A percentile compares a stretch with the other conserved stretches of the same genome.
Conservation (phyloP, 2,797 vertebrate genomes). For the Darevskia nairensis region DNA sequence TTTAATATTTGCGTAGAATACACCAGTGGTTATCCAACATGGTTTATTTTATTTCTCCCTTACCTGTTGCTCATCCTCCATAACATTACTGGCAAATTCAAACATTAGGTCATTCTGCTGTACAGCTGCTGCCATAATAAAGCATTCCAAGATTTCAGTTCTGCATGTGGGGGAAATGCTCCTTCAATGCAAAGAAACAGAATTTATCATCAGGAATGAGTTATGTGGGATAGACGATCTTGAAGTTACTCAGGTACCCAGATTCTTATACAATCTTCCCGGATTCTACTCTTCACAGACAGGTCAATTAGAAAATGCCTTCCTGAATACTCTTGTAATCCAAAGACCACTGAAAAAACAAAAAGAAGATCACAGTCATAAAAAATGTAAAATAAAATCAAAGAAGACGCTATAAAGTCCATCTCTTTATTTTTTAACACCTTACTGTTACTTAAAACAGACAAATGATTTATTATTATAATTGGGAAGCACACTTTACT, state of each 20-base stretch:
- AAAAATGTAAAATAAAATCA: not conserved
- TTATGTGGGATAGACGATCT: constrained; percentile 36
- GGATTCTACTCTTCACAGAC: constrained; percentile 51
- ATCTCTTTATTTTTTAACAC: constrained; percentile 28
- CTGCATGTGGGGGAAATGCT: constrained; percentile 73
- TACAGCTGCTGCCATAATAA: constrained; percentile 87
- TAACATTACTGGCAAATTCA: constrained; percentile 93
- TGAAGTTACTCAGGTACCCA: constrained; percentile 30
- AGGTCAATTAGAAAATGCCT: constrained; percentile 53
- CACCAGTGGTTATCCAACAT: constrained; percentile 14
- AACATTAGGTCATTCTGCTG: constrained; percentile 94
- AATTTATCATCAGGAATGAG: not conserved
- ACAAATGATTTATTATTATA: not conserved
- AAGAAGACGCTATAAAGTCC: not conserved
- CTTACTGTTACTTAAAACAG: not conserved
- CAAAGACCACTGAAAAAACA: constrained; percentile 65
- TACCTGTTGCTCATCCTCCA: constrained; percentile 91
- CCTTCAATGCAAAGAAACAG: constrained; percentile 29
- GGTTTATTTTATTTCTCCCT: constrained; percentile 49
- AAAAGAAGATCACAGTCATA: constrained; percentile 29
- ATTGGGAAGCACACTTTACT: not conserved
- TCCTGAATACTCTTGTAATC: constrained; percentile 59
- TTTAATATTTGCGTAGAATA: constrained; percentile 4
- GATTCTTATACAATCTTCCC: constrained; percentile 50
- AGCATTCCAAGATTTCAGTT: constrained; percentile 78